Base-by-base conservation (phyloP, 1,140 invertebrate genomes). In the Drosophila orosa region DNA sequence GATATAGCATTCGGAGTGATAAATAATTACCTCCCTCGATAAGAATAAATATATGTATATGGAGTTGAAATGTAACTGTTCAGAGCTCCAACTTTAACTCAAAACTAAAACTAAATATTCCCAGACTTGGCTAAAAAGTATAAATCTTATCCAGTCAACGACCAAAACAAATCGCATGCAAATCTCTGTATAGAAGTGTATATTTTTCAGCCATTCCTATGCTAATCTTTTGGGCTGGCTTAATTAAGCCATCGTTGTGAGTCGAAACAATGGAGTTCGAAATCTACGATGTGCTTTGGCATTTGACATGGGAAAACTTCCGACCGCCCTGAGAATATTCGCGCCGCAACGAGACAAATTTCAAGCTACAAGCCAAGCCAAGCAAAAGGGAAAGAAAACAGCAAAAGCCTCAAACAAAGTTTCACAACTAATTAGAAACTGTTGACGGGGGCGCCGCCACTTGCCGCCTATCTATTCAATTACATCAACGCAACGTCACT, bases 351-450 rank as follows among this genome's bases (percentile, higher is more conserved):
- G 15, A 68, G 56, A 62, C 57, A 74, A 72, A 27, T 68, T 63
- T 48, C 45, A 29, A 40, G 35, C 56, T 58, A 37, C 45, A 22
- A 40, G 35, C 63, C 48, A 22, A n/a, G n/a, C n/a, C n/a, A n/a
- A n/a, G 37, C 50, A 54, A 66, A 15, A 58, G 9, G 13, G 27
- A 15, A 37, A 13, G 12, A 59, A 59, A 62, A 39, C 25, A 24
- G 25, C 60, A 19, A 59, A n/a, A 12, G 27, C 15, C 55, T 39
- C 45, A 50, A 47, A 24, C 33, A 44, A 65, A 75, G 59, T 84
- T 83, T 69, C 71, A 52, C 71, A 78, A 84, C 61, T 84, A 72
- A 83, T 75, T 79, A 83, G 72, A 61, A 83, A 65, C 61, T 71
- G 71, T 67, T 79, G 75, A 54, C 71, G 65, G 48, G 56, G 65